Conservation (phyloP, 2,888 invertebrate genomes). For the Clivina fossor region DNA sequence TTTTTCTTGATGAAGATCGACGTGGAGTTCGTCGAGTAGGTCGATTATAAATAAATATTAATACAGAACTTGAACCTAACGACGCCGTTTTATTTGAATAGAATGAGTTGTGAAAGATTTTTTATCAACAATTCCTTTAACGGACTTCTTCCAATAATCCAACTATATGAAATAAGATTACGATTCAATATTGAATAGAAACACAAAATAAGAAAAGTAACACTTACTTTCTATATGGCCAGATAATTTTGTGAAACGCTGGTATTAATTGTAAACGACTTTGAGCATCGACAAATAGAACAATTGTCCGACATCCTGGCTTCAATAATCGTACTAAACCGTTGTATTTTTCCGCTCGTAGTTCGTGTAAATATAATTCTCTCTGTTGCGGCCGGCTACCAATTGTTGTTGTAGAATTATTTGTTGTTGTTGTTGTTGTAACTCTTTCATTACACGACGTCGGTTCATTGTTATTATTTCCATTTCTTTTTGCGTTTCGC, state of each 20-base stretch:
- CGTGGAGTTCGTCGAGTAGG: no score
- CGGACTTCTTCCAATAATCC: no score
- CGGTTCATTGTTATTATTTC: constrained; percentile 47
- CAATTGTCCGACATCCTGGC: constrained; percentile 92
- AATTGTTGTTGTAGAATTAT: background rate
- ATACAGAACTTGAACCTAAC: no score
- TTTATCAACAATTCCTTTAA: no score
- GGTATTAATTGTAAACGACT: constrained; percentile 84
- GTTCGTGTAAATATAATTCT: constrained; percentile 84
- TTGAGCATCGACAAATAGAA: constrained; percentile 86
- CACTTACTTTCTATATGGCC: constrained; percentile 93
- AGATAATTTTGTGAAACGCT: constrained; percentile 89
- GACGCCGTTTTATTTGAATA: no score
- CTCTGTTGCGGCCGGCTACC: constrained; percentile 56
- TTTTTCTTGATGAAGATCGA: no score
- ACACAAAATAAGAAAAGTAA: no score
- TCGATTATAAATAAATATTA: no score
- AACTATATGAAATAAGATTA: no score
- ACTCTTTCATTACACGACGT: background rate
- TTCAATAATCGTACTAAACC: constrained; percentile 89
- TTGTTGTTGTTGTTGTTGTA: background rate
- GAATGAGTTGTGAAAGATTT: no score
- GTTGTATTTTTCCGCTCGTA: constrained; percentile 93
- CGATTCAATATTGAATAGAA: no score
- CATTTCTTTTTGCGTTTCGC: constrained; percentile 54